Percentiles rank a stretch among this genome's conserved stretches.
Conservation (phyloP, 2,888 invertebrate species). For the Temnothorax ravouxi region DNA sequence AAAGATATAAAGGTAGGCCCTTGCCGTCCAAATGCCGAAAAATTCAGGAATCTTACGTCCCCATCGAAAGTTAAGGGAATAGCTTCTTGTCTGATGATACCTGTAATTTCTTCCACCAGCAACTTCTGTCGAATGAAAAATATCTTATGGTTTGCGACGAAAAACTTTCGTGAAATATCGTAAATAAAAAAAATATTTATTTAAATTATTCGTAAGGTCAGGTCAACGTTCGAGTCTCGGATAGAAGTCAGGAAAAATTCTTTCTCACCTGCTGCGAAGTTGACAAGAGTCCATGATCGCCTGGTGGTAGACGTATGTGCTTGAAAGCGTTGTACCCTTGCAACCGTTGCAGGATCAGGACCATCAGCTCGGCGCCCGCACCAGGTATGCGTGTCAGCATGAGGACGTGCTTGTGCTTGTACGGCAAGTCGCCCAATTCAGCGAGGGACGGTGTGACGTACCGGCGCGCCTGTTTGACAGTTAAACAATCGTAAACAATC, state of each 20-base stretch:
- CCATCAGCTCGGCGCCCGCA: constrained; percentile 88
- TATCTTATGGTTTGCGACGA: neutral
- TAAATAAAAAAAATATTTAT: neutral
- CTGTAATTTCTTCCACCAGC: constrained; percentile 87
- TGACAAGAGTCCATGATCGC: constrained; percentile 81
- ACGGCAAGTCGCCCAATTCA: constrained; percentile 87
- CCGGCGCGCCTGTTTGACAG: constrained; percentile 70
- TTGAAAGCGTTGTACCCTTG: constrained; percentile 89
- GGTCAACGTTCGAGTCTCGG: neutral
- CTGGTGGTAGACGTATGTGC: constrained; percentile 87
- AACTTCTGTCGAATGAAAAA: constrained; percentile 85
- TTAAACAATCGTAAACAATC: neutral
- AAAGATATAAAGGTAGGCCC: constrained; percentile 89
- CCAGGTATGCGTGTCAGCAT: constrained; percentile 89
- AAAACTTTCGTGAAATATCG: neutral
- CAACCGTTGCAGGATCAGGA: constrained; percentile 88
- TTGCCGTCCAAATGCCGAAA: constrained; percentile 88
- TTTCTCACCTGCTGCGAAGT: constrained; percentile 84
- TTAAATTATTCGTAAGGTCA: neutral
- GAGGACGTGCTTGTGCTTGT: constrained; percentile 87
- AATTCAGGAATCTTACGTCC: constrained; percentile 89
- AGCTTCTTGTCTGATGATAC: constrained; percentile 87
- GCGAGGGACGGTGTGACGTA: constrained; percentile 87
- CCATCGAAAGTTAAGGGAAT: constrained; percentile 89
- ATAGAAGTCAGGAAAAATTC: neutral